Percentiles rank a stretch among this genome's conserved stretches.
Evolutionary conservation across 2,113 vertebrate species (phyloP).

Genomic region (Apaloderma vittatum): DNA sequence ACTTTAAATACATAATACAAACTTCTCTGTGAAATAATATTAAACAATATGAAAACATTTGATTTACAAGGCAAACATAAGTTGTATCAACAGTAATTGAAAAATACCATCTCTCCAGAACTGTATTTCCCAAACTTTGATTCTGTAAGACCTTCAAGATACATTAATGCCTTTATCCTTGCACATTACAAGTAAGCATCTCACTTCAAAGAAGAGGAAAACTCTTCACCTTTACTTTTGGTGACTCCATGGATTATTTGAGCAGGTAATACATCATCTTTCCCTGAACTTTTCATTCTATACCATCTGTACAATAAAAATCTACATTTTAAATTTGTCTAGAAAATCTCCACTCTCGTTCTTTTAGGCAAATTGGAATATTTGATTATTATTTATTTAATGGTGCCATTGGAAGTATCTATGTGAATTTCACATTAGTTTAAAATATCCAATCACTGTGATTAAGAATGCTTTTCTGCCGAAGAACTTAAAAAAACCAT

Average conservation of each 20-base stretch:
- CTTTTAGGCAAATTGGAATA: background rate
- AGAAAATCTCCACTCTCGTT: background rate
- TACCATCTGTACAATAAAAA: background rate
- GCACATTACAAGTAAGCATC: background rate
- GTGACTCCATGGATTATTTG: background rate
- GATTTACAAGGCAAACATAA: background rate
- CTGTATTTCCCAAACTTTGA: background rate
- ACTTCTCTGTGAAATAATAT: background rate
- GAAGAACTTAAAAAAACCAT: background rate
- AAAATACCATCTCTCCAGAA: background rate
- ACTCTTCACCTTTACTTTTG: background rate
- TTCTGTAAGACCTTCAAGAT: background rate
- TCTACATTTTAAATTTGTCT: background rate
- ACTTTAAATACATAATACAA: background rate
- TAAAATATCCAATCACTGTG: background rate
- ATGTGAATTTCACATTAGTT: accelerated
- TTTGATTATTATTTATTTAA: background rate
- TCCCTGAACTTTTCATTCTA: background rate
- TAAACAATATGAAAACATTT: background rate
- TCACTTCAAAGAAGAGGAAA: background rate
- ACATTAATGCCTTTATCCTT: background rate
- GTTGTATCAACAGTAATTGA: background rate
- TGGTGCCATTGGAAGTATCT: background rate
- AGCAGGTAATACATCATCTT: background rate
- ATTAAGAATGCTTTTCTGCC: background rate